These are phyloP conservation scores for Ennomos fuscantarius DNA, from an alignment of 2,888 invertebrate species.

Conservation along the genomic window DNA sequence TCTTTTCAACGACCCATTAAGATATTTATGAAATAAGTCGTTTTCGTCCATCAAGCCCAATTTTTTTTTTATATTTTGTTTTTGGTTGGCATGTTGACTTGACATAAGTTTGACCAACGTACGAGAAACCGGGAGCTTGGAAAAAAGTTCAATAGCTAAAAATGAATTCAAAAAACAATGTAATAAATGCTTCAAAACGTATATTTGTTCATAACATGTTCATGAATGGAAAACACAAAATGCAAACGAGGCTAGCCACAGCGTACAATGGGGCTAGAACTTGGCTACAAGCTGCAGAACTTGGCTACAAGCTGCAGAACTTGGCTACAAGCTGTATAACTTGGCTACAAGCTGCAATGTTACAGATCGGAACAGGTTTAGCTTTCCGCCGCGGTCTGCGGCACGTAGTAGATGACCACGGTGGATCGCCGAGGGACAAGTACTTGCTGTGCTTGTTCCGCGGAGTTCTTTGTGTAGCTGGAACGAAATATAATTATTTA, in stretches of 20 bases:
- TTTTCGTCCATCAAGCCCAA: too few relatives aligned
- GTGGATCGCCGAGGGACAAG: constrained; percentile 87
- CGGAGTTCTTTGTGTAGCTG: constrained; percentile 81
- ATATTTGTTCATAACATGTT: constrained; percentile 33
- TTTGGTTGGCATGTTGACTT: too few relatives aligned
- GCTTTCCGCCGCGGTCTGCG: constrained; percentile 65
- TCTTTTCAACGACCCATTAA: too few relatives aligned
- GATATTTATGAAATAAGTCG: too few relatives aligned
- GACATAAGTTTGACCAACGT: too few relatives aligned
- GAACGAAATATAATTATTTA: constrained; percentile 48
- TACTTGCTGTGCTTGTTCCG: constrained; percentile 78
- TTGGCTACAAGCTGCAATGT: too few relatives aligned
- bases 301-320: neutral
- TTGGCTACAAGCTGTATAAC: neutral
- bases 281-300: neutral
- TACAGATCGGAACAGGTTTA: constrained; percentile 34
- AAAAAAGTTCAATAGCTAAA: too few relatives aligned
- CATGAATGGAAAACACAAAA: constrained; percentile 23
- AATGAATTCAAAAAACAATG: constrained; percentile 27
- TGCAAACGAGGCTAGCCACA: constrained; percentile 31
- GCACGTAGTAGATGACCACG: constrained; percentile 89
- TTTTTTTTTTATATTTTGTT: too few relatives aligned
- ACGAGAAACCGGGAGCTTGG: too few relatives aligned
- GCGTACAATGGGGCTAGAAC: constrained; percentile 36
- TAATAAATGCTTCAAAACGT: constrained; percentile 43